phyloP scores from a whole-genome alignment of 2,797 vertebrate genomes.

The Cynodonichthys magdalenae region DNA sequence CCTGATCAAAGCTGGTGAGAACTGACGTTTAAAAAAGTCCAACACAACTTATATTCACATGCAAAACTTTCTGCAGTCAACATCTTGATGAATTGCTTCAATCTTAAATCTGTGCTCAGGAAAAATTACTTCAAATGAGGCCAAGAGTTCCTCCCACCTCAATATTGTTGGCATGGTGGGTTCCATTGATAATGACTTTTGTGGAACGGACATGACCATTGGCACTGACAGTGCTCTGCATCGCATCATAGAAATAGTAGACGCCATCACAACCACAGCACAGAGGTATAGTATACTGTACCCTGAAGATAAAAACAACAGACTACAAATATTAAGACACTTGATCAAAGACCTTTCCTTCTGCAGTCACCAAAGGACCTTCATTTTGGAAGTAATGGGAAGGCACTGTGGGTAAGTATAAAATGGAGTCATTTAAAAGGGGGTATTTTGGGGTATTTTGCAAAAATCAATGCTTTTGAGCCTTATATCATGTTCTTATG shows the following conservation, averaged over 20 bases:
- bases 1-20: slow-evolving; percentile 85
- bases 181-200: slow-evolving; percentile 93
- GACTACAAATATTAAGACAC: background rate
- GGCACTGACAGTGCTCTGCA: slow-evolving; percentile 93
- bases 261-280: slow-evolving; percentile 92
- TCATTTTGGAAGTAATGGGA: slow-evolving; percentile 92
- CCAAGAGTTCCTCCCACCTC: slow-evolving; percentile 80
- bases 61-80: background rate
- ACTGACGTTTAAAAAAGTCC: background rate
- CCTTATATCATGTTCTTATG: no score
- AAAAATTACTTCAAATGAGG: slow-evolving; percentile 83
- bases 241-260: slow-evolving; percentile 93
- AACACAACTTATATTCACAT: background rate
- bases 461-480: no score
- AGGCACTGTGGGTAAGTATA: slow-evolving; percentile 90
- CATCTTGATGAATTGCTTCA: background rate
- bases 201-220: slow-evolving; percentile 93
- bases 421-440: no score
- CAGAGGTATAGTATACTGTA: slow-evolving; percentile 82
- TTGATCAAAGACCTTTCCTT: slow-evolving; percentile 24
- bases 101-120: slow-evolving; percentile 70
- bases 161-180: slow-evolving; percentile 93
- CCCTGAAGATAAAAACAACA: background rate
- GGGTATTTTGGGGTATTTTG: no score
- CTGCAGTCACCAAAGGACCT: slow-evolving; percentile 90